A percentile compares a stretch with the other conserved stretches of the same genome.
Evolutionary conservation across 2,797 vertebrate species (phyloP).

Genomic region (Parauchenoglanis ngamensis): DNA sequence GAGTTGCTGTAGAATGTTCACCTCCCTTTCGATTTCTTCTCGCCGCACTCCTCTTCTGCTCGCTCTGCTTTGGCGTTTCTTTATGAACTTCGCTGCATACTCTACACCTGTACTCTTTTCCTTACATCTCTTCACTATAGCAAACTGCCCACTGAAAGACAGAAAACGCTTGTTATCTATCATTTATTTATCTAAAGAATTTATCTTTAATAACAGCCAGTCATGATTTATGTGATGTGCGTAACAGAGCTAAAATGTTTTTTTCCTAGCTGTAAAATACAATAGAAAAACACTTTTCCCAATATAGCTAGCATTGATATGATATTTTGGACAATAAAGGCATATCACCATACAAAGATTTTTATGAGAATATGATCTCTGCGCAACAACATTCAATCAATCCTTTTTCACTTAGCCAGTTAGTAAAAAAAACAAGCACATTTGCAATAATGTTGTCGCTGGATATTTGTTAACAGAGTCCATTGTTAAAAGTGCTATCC

Average conservation of each 20-base stretch:
- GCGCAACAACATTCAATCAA: not conserved
- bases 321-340: not conserved
- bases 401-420: not conserved
- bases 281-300: not conserved
- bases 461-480: not conserved
- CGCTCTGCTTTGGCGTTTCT: constrained; percentile 86
- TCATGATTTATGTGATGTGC: not conserved
- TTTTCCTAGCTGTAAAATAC: not conserved
- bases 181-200: not conserved
- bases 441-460: not conserved
- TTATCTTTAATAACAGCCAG: not conserved
- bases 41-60: constrained; percentile 88
- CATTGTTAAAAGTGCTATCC: not conserved
- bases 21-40: constrained; percentile 93
- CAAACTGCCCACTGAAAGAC: constrained; percentile 89
- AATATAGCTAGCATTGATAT: not conserved
- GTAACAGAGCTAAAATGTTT: not conserved
- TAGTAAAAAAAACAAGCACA: not conserved
- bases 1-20: constrained; percentile 88
- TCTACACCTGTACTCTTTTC: constrained; percentile 82
- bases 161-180: not conserved
- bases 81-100: constrained; percentile 95
- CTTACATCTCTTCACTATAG: constrained; percentile 87
- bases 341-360: not conserved
- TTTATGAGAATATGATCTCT: not conserved